Conservation (phyloP, 1,140 invertebrate species). For the Drosophila mauritiana region DNA sequence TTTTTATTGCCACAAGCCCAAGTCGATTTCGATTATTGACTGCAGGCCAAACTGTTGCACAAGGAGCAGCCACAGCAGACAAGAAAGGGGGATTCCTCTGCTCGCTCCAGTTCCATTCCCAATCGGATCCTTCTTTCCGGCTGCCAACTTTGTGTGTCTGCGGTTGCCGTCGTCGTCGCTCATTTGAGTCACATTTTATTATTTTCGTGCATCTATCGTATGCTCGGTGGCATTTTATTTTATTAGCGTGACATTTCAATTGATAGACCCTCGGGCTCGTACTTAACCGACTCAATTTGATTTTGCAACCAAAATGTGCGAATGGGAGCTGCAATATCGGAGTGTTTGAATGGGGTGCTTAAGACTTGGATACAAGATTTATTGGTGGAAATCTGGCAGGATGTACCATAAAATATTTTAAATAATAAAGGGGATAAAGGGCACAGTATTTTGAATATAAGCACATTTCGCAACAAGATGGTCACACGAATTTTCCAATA, state of each 20-base stretch:
- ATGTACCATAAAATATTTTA: background rate
- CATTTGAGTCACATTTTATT: slow-evolving; percentile 82
- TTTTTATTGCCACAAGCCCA: slow-evolving; percentile 67
- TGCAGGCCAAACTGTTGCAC: slow-evolving; percentile 66
- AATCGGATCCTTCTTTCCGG: slow-evolving; percentile 21
- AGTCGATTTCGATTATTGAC: slow-evolving; percentile 68
- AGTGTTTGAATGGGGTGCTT: slow-evolving; percentile 10
- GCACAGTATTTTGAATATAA: background rate
- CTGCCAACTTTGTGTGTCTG: slow-evolving; percentile 31
- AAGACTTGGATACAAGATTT: background rate
- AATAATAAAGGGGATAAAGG: no score
- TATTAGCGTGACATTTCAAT: slow-evolving; percentile 81
- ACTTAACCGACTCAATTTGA: slow-evolving; percentile 28
- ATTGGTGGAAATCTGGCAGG: background rate
- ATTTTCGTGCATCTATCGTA: slow-evolving; percentile 81
- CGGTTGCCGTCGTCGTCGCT: slow-evolving; percentile 70
- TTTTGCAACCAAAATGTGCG: slow-evolving; percentile 30
- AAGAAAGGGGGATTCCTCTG: slow-evolving; percentile 4
- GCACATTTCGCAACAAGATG: background rate
- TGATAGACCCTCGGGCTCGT: slow-evolving; percentile 56
- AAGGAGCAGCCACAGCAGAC: slow-evolving; percentile 26
- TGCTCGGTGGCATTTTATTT: slow-evolving; percentile 75
- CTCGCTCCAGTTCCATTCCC: background rate
- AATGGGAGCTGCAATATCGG: slow-evolving; percentile 18
- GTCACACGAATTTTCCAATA: background rate